Evolutionary conservation across 2,888 invertebrate species (phyloP), one percentile per base, ranked within the genome.

Genomic region (Papilio gigon): DNA sequence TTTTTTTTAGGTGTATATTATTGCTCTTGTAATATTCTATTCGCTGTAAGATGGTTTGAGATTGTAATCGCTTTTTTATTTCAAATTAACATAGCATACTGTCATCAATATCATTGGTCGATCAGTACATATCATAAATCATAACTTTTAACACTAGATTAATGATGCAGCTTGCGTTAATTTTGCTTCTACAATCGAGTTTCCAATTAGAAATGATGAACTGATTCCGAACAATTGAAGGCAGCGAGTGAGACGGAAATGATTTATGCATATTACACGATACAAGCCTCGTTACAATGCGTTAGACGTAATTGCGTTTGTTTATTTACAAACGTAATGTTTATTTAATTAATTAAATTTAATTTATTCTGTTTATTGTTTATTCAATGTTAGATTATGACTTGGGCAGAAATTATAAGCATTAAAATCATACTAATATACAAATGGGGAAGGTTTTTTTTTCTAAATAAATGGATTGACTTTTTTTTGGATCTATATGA

Each of bases 161-260:
- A 33, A 58, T 58, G 58, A 33, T 58, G 35, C 12, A 12, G 22
- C 12, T 58, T 33, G 3, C n/a, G 14, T 58, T 58, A 58, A 58
- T 58, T 58, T 12, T 17, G 35, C 5, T 58, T 35, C 20, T 58
- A 33, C 20, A 20, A 20, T 58, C 20, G 4, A 58, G 35, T 58
- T 35, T 35, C 58, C 58, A 58, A 58, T 58, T 35, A 58, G 58
- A 20, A 58, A 58, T 35, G 33, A 35, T 17, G 17, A 12, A 33
- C 33, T 58, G 35, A 35, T 35, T 58, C 20, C 58, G 58, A 35
- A 58, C 22, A 35, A 58, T 58, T 35, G 33, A 58, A 35, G 30
- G 27, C 56, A 33, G 35, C 20, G 0, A 58, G 20, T 35, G 58
- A 58, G 11, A 20, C 35, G 35, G 20, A 22, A 58, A 33, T 35